Conservation (phyloP, 2,888 invertebrate genomes). For the Phrixothrix hirtus region DNA sequence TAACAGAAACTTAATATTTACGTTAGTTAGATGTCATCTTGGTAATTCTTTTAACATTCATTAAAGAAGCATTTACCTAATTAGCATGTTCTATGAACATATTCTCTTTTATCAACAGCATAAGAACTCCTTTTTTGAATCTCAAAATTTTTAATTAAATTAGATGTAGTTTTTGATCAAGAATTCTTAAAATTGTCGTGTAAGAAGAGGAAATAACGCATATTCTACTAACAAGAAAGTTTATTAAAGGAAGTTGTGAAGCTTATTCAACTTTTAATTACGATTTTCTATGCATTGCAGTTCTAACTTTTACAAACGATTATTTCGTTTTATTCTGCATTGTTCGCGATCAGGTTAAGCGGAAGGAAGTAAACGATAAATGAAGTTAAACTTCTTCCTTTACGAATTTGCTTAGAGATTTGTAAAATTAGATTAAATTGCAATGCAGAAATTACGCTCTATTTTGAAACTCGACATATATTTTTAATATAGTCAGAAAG, state of each 20-base stretch:
- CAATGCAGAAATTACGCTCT: background rate
- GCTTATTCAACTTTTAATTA: conserved; percentile 42
- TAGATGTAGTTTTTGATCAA: too few relatives aligned
- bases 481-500: too few relatives aligned
- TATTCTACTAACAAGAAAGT: background rate
- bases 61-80: too few relatives aligned
- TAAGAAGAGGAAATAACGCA: background rate
- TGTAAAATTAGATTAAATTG: background rate
- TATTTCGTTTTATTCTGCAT: conserved; percentile 26
- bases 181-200: background rate
- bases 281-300: conserved; percentile 35
- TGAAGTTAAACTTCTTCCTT: conserved; percentile 2
- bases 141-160: too few relatives aligned
- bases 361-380: conserved; percentile 1
- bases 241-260: conserved; percentile 20
- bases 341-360: conserved; percentile 9
- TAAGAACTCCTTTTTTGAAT: too few relatives aligned
- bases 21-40: too few relatives aligned
- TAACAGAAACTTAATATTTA: too few relatives aligned
- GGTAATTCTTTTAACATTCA: too few relatives aligned
- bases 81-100: too few relatives aligned
- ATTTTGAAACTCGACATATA: background rate
- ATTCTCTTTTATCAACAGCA: too few relatives aligned
- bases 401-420: background rate
- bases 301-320: conserved; percentile 27